Conservation (phyloP, 2,888 invertebrate genomes). For the Koerneria pararmatus region DNA sequence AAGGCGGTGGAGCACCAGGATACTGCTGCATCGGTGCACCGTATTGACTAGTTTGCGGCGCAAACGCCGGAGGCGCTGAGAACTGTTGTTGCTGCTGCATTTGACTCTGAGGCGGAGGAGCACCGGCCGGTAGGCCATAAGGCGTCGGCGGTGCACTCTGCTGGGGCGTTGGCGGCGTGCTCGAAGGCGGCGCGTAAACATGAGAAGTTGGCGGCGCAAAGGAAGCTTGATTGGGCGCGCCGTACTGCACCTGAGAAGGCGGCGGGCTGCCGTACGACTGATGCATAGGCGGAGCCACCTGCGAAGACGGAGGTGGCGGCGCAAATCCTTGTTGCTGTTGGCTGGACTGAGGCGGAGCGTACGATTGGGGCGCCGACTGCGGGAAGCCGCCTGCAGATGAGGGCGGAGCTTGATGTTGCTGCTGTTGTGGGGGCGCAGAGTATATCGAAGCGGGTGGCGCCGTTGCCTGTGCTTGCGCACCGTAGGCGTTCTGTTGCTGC, state of each 20-base stretch:
- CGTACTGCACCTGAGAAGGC: constrained; percentile 21
- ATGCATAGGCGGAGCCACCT: constrained; percentile 18
- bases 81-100: constrained; percentile 24
- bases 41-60: constrained; percentile 6
- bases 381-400: constrained; percentile 7
- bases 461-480: constrained; percentile 19
- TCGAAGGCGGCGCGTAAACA: constrained; percentile 12
- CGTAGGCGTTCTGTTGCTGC: neutral
- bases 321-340: constrained; percentile 15
- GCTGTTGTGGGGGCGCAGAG: constrained; percentile 30
- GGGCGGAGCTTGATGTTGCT: neutral
- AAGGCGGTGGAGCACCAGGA: constrained; percentile 15
- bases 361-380: constrained; percentile 11
- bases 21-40: neutral
- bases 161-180: constrained; percentile 20
- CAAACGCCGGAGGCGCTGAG: constrained; percentile 24
- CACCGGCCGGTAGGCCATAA: constrained; percentile 10
- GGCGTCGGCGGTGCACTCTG: constrained; percentile 18
- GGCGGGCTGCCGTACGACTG: constrained; percentile 16
- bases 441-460: constrained; percentile 28
- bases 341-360: constrained; percentile 8
- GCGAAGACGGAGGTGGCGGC: constrained; percentile 23
- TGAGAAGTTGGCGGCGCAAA: constrained; percentile 7
- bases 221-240: neutral
- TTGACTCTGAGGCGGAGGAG: constrained; percentile 17